phyloP scores from a whole-genome alignment of 2,797 vertebrate species.

The Petrocephalus schoutedeni region DNA sequence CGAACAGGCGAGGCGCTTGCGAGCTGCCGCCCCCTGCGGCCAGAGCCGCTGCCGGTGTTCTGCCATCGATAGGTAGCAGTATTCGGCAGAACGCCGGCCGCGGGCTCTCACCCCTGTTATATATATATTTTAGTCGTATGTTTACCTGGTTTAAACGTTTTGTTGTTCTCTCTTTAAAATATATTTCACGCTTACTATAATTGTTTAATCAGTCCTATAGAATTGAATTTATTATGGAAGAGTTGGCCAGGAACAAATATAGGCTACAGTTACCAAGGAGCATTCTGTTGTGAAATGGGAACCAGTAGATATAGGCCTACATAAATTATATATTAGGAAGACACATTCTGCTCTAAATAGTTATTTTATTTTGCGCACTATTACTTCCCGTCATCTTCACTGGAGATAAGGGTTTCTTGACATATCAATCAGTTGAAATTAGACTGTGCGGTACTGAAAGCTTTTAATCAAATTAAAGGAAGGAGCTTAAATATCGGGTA shows the following conservation, averaged over 20 bases:
- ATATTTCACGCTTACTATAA: neutral
- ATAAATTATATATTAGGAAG: neutral
- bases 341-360: neutral
- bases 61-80: too few relatives aligned
- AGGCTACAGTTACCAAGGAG: neutral
- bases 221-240: neutral
- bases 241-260: neutral
- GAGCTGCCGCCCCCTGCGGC: neutral
- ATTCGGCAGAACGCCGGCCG: neutral
- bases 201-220: neutral
- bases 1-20: neutral
- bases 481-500: neutral
- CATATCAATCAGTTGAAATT: neutral
- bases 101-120: neutral
- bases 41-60: neutral
- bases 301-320: neutral
- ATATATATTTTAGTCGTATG: neutral
- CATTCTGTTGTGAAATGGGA: neutral
- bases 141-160: constrained; percentile 1
- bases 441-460: neutral
- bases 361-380: neutral
- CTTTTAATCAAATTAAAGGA: constrained; percentile 7
- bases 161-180: neutral
- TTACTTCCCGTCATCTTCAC: neutral
- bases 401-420: neutral